A percentile compares a stretch with the other conserved stretches of the same genome.
Conservation (phyloP, 2,888 invertebrate genomes). For the Drosophila atripex region DNA sequence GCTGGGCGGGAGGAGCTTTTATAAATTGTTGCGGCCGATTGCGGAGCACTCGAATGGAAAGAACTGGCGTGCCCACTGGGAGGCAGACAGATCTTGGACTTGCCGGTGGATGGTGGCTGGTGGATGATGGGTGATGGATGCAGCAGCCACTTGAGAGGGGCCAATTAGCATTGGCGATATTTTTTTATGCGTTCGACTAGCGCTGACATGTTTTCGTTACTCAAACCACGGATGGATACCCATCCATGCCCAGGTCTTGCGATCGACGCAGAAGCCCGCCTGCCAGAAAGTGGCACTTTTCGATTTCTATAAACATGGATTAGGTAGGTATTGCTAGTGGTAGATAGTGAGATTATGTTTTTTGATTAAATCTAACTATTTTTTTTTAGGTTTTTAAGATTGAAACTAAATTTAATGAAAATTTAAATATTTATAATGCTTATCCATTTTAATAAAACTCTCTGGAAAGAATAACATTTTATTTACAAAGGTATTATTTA, state of each 20-base stretch:
- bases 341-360: not conserved
- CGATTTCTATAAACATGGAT: conserved; percentile 40
- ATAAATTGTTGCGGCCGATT: conserved; percentile 72
- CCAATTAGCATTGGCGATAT: conserved; percentile 68
- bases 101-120: conserved; percentile 12
- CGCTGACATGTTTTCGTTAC: conserved; percentile 81
- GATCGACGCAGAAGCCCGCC: conserved; percentile 10
- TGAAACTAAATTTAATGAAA: too few species aligned
- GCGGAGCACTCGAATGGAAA: conserved; percentile 80
- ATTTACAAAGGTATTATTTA: too few species aligned
- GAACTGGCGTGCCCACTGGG: conserved; percentile 78
- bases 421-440: too few species aligned
- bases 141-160: conserved; percentile 34
- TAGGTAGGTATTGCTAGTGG: not conserved
- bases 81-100: conserved; percentile 35
- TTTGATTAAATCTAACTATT: not conserved
- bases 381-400: not conserved
- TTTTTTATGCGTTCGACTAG: conserved; percentile 38
- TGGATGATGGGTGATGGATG: conserved; percentile 21
- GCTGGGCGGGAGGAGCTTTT: conserved; percentile 77
- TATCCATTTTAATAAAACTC: not conserved
- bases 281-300: conserved; percentile 32
- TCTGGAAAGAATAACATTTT: not conserved
- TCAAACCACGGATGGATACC: conserved; percentile 72
- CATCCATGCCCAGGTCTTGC: conserved; percentile 38